Conservation (phyloP, 1,140 invertebrate genomes). For the Choristoneura fumiferana region DNA sequence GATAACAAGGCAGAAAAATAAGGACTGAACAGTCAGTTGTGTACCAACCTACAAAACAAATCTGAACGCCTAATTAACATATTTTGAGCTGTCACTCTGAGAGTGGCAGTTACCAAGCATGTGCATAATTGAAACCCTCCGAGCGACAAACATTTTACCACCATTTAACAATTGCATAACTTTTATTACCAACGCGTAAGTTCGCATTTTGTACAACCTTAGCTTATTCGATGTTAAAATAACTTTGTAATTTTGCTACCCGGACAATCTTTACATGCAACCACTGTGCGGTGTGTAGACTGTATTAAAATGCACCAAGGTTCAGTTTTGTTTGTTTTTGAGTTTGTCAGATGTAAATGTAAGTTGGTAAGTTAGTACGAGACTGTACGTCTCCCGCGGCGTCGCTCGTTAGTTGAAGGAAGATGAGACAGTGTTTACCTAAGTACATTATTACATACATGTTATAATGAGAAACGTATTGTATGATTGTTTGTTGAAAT, state of each 20-base stretch:
- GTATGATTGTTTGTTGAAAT: neutral
- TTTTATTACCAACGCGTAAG: neutral
- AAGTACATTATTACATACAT: neutral
- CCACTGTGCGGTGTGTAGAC: too few relatives aligned
- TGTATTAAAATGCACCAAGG: neutral
- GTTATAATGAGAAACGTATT: conserved; percentile 1
- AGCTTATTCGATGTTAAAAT: neutral
- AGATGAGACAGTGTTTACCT: neutral
- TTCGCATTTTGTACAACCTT: too few relatives aligned
- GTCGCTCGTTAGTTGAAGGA: neutral
- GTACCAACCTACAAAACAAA: conserved; percentile 10
- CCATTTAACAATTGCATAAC: neutral
- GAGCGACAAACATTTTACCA: conserved; percentile 15
- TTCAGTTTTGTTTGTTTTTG: neutral
- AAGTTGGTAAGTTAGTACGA: neutral
- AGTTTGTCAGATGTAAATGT: neutral
- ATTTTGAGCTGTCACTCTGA: conserved; percentile 14
- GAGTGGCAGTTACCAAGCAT: conserved; percentile 14
- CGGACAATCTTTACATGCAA: too few relatives aligned
- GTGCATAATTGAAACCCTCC: conserved; percentile 25
- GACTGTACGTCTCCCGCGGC: conserved; percentile 8
- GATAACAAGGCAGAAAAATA: too few relatives aligned
- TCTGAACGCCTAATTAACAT: conserved; percentile 21
- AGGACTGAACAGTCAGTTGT: conserved; percentile 13
- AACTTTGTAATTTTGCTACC: neutral